These are phyloP conservation scores for human DNA, from an alignment of 2,113 vertebrate genomes.

Conservation along the genomic window DNA sequence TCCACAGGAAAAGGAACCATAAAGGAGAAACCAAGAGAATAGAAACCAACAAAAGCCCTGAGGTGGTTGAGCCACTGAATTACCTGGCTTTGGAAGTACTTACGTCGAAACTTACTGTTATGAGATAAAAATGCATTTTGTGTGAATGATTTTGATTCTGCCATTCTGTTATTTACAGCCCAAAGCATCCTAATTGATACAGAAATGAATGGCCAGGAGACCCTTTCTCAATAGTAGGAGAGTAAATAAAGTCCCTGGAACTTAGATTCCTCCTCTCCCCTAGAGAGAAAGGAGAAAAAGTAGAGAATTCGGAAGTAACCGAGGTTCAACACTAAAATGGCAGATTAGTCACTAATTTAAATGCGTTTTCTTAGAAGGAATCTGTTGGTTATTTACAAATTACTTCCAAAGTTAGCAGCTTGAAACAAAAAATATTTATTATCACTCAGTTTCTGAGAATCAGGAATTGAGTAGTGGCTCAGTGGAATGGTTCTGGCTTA, in stretches of 20 bases:
- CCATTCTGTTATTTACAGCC: neutral
- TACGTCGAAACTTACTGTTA: neutral
- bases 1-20: neutral
- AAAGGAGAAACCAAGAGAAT: neutral
- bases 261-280: neutral
- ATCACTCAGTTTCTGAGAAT: neutral
- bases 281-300: neutral
- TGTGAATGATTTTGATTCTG: neutral
- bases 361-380: neutral
- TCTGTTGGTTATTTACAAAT: neutral
- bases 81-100: neutral
- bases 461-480: neutral
- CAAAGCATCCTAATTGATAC: neutral
- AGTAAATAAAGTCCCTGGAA: neutral
- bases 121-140: neutral
- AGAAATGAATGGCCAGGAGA: neutral
- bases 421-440: neutral
- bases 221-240: neutral
- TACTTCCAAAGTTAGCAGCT: neutral
- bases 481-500: neutral
- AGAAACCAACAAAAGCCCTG: neutral
- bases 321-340: neutral
- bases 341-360: neutral
- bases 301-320: neutral
- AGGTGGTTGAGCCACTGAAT: no score